Evolutionary conservation across 2,113 vertebrate genomes (phyloP).

Genomic region (Tyrannus savana): DNA sequence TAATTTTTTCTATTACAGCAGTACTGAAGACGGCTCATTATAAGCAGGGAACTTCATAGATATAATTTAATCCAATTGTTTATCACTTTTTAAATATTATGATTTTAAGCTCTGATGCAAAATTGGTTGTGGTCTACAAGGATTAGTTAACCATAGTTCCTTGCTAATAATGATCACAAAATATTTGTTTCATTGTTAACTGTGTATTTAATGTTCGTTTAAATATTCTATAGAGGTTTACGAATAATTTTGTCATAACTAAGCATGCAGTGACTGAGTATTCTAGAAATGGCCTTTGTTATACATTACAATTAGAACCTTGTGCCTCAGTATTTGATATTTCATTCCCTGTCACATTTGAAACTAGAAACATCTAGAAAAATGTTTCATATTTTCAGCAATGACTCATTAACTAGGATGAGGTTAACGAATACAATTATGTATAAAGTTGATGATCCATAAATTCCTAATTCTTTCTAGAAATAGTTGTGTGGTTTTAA

Average conservation of each 20-base stretch:
- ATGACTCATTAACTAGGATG: neutral
- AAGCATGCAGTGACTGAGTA: neutral
- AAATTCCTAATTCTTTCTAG: neutral
- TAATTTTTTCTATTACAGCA: neutral
- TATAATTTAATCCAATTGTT: neutral
- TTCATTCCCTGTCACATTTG: neutral
- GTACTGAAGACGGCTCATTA: neutral
- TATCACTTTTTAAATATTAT: neutral
- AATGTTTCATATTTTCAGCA: neutral
- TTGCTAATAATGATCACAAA: neutral
- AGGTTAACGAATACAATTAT: neutral
- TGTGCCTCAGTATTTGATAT: neutral
- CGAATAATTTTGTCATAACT: neutral
- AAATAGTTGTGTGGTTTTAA: neutral
- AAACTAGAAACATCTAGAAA: neutral
- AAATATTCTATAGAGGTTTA: neutral
- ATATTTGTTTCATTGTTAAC: neutral
- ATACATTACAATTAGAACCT: neutral
- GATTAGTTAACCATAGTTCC: neutral
- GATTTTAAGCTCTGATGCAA: neutral
- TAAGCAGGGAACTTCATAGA: neutral
- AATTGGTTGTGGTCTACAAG: neutral
- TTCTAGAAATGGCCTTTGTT: neutral
- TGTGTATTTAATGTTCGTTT: neutral
- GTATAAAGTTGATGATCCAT: neutral